These are phyloP conservation scores for Operophtera brumata DNA, from an alignment of 2,888 invertebrate species.

Conservation along the genomic window DNA sequence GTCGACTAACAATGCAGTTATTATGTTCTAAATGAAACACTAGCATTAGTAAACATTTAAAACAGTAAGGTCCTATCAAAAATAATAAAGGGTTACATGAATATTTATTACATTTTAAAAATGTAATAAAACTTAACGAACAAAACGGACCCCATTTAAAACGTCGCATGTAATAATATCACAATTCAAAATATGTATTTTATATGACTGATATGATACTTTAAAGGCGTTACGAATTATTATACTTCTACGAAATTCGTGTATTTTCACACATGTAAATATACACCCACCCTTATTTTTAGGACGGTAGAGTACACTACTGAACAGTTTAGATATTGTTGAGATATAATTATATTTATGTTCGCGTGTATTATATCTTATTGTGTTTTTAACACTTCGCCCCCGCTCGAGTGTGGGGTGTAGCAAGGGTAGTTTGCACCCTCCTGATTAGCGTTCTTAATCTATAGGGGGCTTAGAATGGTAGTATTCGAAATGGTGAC, in stretches of 20 bases:
- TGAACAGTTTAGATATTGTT: constrained; percentile 14
- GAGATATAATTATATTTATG: constrained; percentile 13
- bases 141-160: constrained; percentile 58
- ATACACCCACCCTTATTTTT: constrained; percentile 22
- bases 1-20: too few relatives aligned
- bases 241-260: constrained; percentile 40
- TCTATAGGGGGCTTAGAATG: constrained; percentile 68
- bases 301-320: constrained; percentile 35
- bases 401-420: constrained; percentile 58
- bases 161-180: constrained; percentile 56
- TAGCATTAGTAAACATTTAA: constrained; percentile 1
- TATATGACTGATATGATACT: constrained; percentile 79
- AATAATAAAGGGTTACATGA: constrained; percentile 31
- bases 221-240: constrained; percentile 79
- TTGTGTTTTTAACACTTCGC: constrained; percentile 79
- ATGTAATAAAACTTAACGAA: constrained; percentile 42
- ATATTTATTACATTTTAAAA: constrained; percentile 47
- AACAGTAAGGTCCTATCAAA: constrained; percentile 18
- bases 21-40: too few relatives aligned
- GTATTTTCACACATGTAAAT: constrained; percentile 17
- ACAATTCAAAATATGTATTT: constrained; percentile 73
- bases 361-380: constrained; percentile 64
- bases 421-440: constrained; percentile 71
- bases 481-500: constrained; percentile 39
- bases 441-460: constrained; percentile 78